Base-by-base conservation (phyloP, 2,888 invertebrate species). In the Andricus quercusramuli region DNA sequence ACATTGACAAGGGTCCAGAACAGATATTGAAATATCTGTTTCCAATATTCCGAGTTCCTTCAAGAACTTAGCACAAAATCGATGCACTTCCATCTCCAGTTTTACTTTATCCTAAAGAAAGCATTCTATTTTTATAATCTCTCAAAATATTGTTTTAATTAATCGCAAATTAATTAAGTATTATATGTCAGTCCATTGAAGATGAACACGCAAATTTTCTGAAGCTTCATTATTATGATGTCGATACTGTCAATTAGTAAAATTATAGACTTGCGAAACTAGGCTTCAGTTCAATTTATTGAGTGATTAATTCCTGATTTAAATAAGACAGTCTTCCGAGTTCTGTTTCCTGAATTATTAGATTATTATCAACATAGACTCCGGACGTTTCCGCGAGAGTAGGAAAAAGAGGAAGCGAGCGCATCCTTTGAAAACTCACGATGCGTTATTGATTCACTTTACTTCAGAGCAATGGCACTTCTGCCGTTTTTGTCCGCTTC, bases 371-470 rank as follows among this genome's bases (percentile, higher is more conserved):
- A 74, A 56, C 32, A 74, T 56, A 15, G 74, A 56, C 56, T 56
- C 15, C 32, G 51, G 56, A 74, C 32, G 56, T 56, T 56, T 56
- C n/a, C 32, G 20, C 29, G 32, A 68, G 20, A 56, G 25, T 13
- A 56, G 29, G 51, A 56, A 56, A 56, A 74, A 74, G 51, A 74
- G n/a, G 56, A 29, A 74, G 74, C n/a, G 74, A 74, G 56, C 32
- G 74, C 56, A 74, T 74, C 74, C 74, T 70, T 70, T 70, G 70
- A 70, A 70, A 70, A 70, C 70, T 70, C 70, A 70, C 70, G 51
- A 70, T 70, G 70, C 70, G 70, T 70, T 74, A 74, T 74, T 74
- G 74, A 74, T 74, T 74, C 74, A 74, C 74, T 74, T 74, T 74
- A 74, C 56, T 74, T 56, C 51, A 74, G 74, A 56, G 74, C 74